A percentile compares a stretch with the other conserved stretches of the same genome.
Conservation (phyloP, 2,888 invertebrate species). For the Cremastinae sp. region DNA sequence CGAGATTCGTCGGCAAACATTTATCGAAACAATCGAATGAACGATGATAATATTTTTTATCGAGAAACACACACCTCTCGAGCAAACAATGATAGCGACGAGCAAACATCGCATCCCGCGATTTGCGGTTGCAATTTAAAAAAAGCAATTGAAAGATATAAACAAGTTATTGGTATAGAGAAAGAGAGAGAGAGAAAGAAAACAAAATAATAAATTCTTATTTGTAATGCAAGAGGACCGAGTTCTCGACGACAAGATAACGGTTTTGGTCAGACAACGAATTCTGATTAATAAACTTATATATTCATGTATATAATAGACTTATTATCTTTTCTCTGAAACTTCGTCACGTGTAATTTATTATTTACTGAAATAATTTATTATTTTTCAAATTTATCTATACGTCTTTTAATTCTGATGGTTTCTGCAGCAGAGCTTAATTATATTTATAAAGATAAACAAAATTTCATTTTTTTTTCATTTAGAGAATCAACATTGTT, state of each 20-base stretch:
- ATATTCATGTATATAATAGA: neutral
- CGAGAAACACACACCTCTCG: too few species aligned
- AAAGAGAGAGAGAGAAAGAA: neutral
- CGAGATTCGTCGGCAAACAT: too few species aligned
- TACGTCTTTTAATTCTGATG: too few species aligned
- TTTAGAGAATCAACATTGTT: too few species aligned
- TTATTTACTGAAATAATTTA: too few species aligned
- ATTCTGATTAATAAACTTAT: neutral
- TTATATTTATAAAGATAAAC: too few species aligned
- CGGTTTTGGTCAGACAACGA: slow-evolving; percentile 20
- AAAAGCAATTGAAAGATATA: neutral
- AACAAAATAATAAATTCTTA: slow-evolving; percentile 35
- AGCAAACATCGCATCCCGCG: neutral
- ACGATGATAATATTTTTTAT: too few species aligned
- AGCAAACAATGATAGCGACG: too few species aligned
- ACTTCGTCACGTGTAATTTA: neutral
- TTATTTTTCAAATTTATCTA: too few species aligned
- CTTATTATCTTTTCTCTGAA: slow-evolving; percentile 33
- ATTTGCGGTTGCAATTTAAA: neutral
- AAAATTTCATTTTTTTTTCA: too few species aligned
- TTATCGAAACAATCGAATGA: too few species aligned
- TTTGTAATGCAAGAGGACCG: slow-evolving; percentile 23
- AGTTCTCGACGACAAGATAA: slow-evolving; percentile 16
- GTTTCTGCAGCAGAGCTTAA: too few species aligned
- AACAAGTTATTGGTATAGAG: neutral